Percentiles rank a stretch among this genome's conserved stretches.
These are phyloP conservation scores for Polyodon spathula DNA, from an alignment of 2,113 vertebrate species.

Conservation along the genomic window DNA sequence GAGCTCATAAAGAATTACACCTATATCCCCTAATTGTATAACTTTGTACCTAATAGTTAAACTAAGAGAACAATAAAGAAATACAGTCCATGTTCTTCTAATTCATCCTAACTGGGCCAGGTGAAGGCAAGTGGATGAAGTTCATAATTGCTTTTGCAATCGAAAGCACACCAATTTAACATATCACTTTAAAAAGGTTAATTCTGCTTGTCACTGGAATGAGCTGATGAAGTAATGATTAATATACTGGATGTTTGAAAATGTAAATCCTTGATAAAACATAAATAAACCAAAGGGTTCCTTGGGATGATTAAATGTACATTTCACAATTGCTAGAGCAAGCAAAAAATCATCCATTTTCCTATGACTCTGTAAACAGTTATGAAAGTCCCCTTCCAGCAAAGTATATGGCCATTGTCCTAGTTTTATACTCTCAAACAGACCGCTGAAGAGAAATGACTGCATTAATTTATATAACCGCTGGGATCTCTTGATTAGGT, in stretches of 20 bases:
- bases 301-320: constrained; percentile 55
- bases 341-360: constrained; percentile 53
- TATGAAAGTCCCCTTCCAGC: constrained; percentile 33
- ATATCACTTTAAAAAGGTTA: constrained; percentile 51
- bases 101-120: constrained; percentile 18
- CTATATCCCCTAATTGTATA: no score
- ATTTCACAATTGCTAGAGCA: constrained; percentile 64
- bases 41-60: no score
- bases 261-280: constrained; percentile 60
- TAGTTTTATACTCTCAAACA: constrained; percentile 52
- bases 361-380: constrained; percentile 48
- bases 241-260: constrained; percentile 58
- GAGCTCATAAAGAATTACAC: no score
- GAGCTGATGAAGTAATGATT: constrained; percentile 66
- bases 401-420: constrained; percentile 44
- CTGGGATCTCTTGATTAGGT: constrained; percentile 59
- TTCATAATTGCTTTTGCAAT: constrained; percentile 20
- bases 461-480: constrained; percentile 48
- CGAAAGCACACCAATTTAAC: constrained; percentile 37
- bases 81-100: background rate
- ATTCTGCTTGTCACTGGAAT: constrained; percentile 51
- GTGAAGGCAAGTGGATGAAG: background rate
- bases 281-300: constrained; percentile 61
- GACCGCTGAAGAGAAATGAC: constrained; percentile 51
- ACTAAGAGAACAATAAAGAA: background rate